These are phyloP conservation scores for Zoroaster sp. DNA, from an alignment of 53 echinoderm and acorn worm genomes.

Conservation along the genomic window DNA sequence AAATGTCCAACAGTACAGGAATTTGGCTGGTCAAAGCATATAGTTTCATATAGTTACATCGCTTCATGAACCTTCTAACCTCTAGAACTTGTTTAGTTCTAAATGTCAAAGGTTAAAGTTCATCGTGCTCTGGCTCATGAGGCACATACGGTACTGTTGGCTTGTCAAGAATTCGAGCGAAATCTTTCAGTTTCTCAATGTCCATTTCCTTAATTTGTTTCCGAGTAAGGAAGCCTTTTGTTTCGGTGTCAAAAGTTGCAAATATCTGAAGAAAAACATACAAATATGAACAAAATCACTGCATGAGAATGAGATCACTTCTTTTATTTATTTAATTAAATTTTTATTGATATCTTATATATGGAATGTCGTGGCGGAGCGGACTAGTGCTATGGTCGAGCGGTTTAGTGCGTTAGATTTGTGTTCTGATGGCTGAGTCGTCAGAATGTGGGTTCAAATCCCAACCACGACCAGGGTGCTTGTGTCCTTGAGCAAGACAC, in stretches of 20 bases:
- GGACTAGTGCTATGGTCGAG: background rate
- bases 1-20: too few species aligned
- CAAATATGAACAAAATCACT: background rate
- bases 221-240: constrained; percentile 76
- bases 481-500: too few species aligned
- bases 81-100: background rate
- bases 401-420: too few species aligned
- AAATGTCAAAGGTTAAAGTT: constrained; percentile 68
- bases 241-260: constrained; percentile 57
- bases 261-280: constrained; percentile 89
- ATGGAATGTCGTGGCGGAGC: background rate
- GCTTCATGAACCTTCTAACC: too few species aligned
- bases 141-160: constrained; percentile 61
- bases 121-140: constrained; percentile 57
- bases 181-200: constrained; percentile 76
- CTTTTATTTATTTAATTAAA: too few species aligned
- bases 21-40: too few species aligned
- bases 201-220: constrained; percentile 70
- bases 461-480: too few species aligned
- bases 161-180: constrained; percentile 80
- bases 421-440: too few species aligned
- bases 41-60: too few species aligned
- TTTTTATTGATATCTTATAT: background rate
- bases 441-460: too few species aligned
- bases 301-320: too few species aligned